A percentile compares a stretch with the other conserved stretches of the same genome.
Conservation (phyloP, 2,113 vertebrate genomes). For the Solenodon paradoxus region DNA sequence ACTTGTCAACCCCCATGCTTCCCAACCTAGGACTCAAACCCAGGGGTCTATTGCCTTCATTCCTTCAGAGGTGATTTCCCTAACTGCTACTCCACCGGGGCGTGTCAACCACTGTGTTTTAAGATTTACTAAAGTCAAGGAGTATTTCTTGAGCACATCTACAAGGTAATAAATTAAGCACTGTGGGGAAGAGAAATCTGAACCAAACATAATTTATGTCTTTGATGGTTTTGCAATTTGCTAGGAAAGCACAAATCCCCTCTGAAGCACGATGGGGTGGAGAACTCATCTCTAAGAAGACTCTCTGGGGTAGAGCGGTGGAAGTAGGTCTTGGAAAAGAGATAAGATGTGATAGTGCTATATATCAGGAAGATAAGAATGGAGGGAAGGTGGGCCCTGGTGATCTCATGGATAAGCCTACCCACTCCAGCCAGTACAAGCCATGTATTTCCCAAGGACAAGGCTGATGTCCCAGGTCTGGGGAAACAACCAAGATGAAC, state of each 20-base stretch:
- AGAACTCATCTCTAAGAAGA: background rate
- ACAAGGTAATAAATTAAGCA: background rate
- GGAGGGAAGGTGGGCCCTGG: too few species aligned
- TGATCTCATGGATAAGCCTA: too few species aligned
- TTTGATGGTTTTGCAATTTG: background rate
- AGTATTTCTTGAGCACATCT: background rate
- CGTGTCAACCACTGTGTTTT: too few species aligned
- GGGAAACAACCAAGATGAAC: too few species aligned
- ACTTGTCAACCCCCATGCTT: too few species aligned
- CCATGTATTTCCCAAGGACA: too few species aligned
- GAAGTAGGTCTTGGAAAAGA: background rate
- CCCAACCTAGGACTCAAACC: too few species aligned
- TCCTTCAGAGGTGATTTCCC: too few species aligned
- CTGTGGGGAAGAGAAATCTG: background rate
- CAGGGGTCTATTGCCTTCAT: too few species aligned
- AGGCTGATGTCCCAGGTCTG: too few species aligned
- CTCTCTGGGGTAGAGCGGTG: background rate
- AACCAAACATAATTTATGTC: background rate
- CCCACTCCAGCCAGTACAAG: too few species aligned
- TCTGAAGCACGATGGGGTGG: background rate
- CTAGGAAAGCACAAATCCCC: background rate
- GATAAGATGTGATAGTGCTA: background rate
- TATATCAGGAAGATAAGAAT: background rate
- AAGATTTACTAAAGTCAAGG: background rate
- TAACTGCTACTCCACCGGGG: too few species aligned